Conservation (phyloP, 2,888 invertebrate species). For the Patella pellucida region DNA sequence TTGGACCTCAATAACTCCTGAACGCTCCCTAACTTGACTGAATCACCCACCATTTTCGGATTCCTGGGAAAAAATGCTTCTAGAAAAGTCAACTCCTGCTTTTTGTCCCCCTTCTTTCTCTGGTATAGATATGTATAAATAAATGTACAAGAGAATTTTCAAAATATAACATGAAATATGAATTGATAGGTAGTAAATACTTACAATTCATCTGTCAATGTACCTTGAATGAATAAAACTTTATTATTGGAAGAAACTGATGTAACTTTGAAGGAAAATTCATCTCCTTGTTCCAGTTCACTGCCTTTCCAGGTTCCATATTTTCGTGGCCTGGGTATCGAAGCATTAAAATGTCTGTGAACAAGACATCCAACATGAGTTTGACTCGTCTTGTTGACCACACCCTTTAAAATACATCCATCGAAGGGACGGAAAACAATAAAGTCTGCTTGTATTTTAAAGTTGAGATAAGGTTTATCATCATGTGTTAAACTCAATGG, state of each 20-base stretch:
- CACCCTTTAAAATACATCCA: constrained; percentile 76
- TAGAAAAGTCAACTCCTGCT: too few relatives aligned
- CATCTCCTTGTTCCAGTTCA: constrained; percentile 76
- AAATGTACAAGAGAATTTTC: too few relatives aligned
- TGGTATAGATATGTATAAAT: too few relatives aligned
- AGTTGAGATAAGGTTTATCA: constrained; percentile 78
- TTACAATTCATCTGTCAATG: constrained; percentile 23
- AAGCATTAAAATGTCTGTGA: constrained; percentile 81
- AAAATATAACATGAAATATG: too few relatives aligned
- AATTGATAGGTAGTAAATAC: background rate
- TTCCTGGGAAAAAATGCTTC: too few relatives aligned
- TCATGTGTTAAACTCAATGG: constrained; percentile 76
- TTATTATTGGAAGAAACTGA: constrained; percentile 72
- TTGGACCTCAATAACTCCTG: too few relatives aligned
- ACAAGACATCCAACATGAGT: constrained; percentile 80
- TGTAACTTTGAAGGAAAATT: constrained; percentile 77
- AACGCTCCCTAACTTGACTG: too few relatives aligned
- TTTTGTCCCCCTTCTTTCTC: too few relatives aligned
- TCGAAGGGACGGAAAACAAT: constrained; percentile 79
- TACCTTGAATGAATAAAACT: constrained; percentile 48
- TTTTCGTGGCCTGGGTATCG: constrained; percentile 77
- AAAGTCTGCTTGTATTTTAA: constrained; percentile 80
- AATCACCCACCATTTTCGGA: too few relatives aligned
- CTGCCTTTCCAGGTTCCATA: constrained; percentile 76
- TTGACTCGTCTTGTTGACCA: constrained; percentile 79